Evolutionary conservation across 2,113 vertebrate genomes (phyloP).

Genomic region (Epinephelus fuscoguttatus): DNA sequence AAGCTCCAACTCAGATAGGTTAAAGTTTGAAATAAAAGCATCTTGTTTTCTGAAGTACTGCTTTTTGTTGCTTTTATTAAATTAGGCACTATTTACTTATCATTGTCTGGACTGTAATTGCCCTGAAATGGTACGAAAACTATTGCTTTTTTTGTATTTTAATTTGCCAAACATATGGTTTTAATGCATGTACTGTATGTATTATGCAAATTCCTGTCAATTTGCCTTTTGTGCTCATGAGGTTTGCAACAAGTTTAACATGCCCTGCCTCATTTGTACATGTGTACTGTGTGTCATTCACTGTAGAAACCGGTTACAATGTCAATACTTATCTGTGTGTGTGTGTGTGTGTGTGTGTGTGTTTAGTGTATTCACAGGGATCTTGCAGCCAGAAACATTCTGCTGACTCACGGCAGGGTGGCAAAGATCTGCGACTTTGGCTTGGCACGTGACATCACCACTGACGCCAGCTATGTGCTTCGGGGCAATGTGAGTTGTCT

Average conservation of each 20-base stretch:
- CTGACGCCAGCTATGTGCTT: slow-evolving; percentile 97
- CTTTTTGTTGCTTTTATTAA: slow-evolving; percentile 4
- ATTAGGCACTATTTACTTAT: background rate
- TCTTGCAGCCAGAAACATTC: slow-evolving; percentile 95
- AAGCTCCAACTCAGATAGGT: background rate
- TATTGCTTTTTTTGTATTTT: background rate
- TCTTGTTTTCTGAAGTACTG: background rate
- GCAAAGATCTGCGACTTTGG: slow-evolving; percentile 99
- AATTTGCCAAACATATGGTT: background rate
- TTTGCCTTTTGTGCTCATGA: slow-evolving; percentile 28
- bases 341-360: slow-evolving; percentile 5
- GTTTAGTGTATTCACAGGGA: slow-evolving; percentile 97
- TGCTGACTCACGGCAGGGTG: slow-evolving; percentile 95
- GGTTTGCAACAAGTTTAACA: slow-evolving; percentile 2
- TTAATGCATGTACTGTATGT: background rate
- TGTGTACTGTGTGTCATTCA: slow-evolving; percentile 3
- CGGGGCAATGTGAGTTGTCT: slow-evolving; percentile 93
- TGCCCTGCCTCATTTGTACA: slow-evolving; percentile 11
- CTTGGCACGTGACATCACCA: slow-evolving; percentile 96
- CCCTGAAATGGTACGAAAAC: background rate
- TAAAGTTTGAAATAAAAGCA: background rate
- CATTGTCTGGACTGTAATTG: background rate
- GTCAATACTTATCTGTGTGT: slow-evolving; percentile 41
- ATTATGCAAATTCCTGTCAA: background rate
- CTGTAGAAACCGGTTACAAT: slow-evolving; percentile 29